Base-by-base conservation (phyloP, 2,888 invertebrate species). In the Eristalis tenax region DNA sequence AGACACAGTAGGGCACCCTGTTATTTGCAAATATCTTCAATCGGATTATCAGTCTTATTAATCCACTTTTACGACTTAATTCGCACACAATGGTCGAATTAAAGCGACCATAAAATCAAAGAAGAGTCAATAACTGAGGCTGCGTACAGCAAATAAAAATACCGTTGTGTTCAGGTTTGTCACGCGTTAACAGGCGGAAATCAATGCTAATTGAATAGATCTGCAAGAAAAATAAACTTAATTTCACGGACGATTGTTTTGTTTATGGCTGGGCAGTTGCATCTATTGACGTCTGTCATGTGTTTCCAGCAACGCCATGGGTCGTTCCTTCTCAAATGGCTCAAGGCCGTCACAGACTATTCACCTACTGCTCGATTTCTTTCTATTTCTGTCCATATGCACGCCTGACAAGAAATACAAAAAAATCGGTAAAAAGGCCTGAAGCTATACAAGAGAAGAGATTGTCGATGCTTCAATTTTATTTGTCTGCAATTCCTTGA, bases 341-440 rank as follows among this genome's bases (percentile, higher is more conserved):
- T 57, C 56, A 75, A 75, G 75, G 75, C 28, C 65, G 10, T 38
- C 26, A 5, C 56, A 74, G 64, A 74, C n/a, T 56, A 32, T 74
- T 74, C 50, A 56, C 11, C 43, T 18, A 64, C 43, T 64, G 59
- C 26, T 26, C 26, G 43, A 50, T 50, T 50, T 50, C 4, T 50
- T 50, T 50, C 43, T n/a, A 8, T 18, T 50, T 50, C 2, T 5
- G 8, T 18, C 2, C 18, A 18, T 26, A 13, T 26, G 26, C 26
- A 1, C 26, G 23, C 15, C 13, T 22, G 1, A 10, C 18, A n/a
- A 18, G 50, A 50, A 23, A 65, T 28, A 18, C 15, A 28, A 43
- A 15, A 23, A 50, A 43, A 15, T 26, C n/a, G 11, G 28, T 32
- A 32, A 32, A 69, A 56, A 69, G 68, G 22, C 35, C 22, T 0